Conservation (phyloP, 2,888 invertebrate genomes). For the Stenodema calcarata region DNA sequence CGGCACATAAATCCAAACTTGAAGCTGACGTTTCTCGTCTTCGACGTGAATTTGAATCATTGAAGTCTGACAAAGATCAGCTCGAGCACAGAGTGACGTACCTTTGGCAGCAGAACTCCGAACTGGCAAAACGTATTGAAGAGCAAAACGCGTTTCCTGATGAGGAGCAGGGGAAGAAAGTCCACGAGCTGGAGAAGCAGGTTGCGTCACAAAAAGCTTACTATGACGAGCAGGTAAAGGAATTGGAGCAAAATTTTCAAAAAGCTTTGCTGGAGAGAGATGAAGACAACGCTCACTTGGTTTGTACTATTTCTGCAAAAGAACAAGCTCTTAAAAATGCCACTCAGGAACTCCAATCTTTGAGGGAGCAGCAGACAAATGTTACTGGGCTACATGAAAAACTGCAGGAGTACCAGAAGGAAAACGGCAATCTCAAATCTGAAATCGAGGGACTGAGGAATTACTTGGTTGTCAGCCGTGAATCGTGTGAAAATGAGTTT, state of each 20-base stretch:
- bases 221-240: slow-evolving; percentile 40
- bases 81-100: neutral
- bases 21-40: neutral
- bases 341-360: slow-evolving; percentile 61
- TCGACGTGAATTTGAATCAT: neutral
- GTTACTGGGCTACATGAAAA: neutral
- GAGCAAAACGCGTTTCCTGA: neutral
- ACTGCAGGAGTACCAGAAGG: slow-evolving; percentile 16
- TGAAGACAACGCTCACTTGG: slow-evolving; percentile 49
- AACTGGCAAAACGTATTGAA: slow-evolving; percentile 25
- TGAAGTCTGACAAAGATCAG: neutral
- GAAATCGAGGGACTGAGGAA: slow-evolving; percentile 66
- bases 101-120: neutral
- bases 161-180: neutral
- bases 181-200: neutral
- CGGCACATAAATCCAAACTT: neutral
- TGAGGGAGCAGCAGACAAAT: neutral
- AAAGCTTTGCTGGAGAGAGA: slow-evolving; percentile 51
- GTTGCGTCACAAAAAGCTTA: slow-evolving; percentile 23
- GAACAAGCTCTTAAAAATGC: slow-evolving; percentile 63
- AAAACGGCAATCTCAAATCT: slow-evolving; percentile 31
- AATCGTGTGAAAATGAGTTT: neutral
- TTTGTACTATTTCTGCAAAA: slow-evolving; percentile 51
- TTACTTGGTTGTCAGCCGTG: slow-evolving; percentile 65
- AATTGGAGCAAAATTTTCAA: slow-evolving; percentile 50